Base-by-base conservation (phyloP, 2,888 invertebrate genomes). In the Pecten maximus region DNA sequence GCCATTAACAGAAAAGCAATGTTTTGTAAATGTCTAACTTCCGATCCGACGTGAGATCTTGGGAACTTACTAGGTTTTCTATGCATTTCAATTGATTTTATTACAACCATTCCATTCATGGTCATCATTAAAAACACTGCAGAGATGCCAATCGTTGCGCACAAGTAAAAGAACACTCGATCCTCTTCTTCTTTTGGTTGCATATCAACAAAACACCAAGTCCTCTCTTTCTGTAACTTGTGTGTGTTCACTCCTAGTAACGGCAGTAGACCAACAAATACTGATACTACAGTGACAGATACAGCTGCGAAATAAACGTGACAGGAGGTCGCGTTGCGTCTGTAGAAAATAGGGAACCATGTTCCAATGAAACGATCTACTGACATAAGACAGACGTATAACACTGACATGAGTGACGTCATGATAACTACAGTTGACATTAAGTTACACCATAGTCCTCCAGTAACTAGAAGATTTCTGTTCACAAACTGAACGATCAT, bases 401-500 rank as follows among this genome's bases (percentile, higher is more conserved):
- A 28, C 19, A 74, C 35, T 10, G 74, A 74, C 28, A 74, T 74
- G 2, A 74, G 16, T 28, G 74, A 74, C 74, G 74, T 74, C 74
- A 74, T 35, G 6, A 74, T 35, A 2, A 6, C 35, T 10, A 35
- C 35, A 23, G 74, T 74, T 74, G 74, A 74, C 74, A 74, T 74
- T 10, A 35, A 15, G 35, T 35, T 28, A 23, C 74, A 74, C 8
- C 28, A 35, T 8, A 16, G 8, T 60, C 28, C 15, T 74, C 35
- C 74, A 6, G 28, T 74, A 28, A 15, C 15, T 28, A 74, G 16
- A 35, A 74, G 3, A 4, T 74, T 23, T 35, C 35, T 88, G 89
- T 91, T 91, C 23, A 44, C 60, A 40, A 90, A 91, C 16, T 89
- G 54, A 10, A 88, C 88, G 50, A 91, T 89, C 44, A 88, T 90